These are phyloP conservation scores for Daktulosphaira vitifoliae DNA, from an alignment of 1,140 invertebrate species.

Conservation along the genomic window DNA sequence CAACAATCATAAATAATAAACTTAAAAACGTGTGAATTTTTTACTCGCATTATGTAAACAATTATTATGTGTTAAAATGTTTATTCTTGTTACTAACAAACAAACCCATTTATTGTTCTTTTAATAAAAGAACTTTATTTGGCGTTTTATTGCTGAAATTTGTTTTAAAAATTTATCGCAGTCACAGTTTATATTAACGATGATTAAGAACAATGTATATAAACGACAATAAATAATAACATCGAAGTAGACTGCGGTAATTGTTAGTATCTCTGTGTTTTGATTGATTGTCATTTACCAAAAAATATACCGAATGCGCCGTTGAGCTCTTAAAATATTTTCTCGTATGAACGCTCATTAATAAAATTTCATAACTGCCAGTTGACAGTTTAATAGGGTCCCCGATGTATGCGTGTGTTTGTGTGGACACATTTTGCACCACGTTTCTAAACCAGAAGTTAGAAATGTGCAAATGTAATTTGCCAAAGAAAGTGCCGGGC, in stretches of 20 bases:
- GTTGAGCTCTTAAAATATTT: conserved; percentile 1
- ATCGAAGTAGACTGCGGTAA: too few species aligned
- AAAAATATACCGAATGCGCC: not conserved
- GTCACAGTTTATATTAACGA: too few species aligned
- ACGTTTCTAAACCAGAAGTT: not conserved
- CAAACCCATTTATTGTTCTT: too few species aligned
- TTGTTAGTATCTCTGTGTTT: not conserved
- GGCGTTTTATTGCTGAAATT: too few species aligned
- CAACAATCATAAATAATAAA: conserved; percentile 13
- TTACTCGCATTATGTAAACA: too few species aligned
- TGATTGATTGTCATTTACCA: not conserved
- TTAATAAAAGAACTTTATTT: too few species aligned
- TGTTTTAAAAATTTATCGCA: too few species aligned
- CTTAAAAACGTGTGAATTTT: too few species aligned
- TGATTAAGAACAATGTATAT: too few species aligned
- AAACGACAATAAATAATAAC: too few species aligned
- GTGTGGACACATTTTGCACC: not conserved
- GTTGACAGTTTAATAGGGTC: conserved; percentile 25
- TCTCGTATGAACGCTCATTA: not conserved
- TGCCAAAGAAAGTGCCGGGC: conserved; percentile 20
- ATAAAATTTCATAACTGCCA: conserved; percentile 27
- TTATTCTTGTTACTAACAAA: too few species aligned
- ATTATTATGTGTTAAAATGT: too few species aligned
- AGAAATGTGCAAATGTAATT: conserved; percentile 13
- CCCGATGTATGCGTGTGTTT: not conserved